Conservation (phyloP, 2,113 vertebrate genomes). For the Symphodus melops region DNA sequence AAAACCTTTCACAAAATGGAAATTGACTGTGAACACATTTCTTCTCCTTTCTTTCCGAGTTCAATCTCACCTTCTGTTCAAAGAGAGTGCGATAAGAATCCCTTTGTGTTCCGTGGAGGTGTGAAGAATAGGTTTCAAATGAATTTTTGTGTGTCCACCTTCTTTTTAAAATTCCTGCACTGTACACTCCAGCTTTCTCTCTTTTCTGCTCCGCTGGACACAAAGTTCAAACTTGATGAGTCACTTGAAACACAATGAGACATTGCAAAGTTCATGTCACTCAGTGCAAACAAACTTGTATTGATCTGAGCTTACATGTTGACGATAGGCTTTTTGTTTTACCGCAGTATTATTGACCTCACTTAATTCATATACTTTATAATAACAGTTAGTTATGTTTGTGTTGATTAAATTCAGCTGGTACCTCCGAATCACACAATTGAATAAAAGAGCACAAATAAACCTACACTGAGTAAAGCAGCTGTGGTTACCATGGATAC, state of each 20-base stretch:
- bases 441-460: too few species aligned
- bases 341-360: not conserved
- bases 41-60: not conserved
- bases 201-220: slow-evolving; percentile 1
- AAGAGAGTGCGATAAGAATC: not conserved
- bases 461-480: too few species aligned
- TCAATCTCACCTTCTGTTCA: not conserved
- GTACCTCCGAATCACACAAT: too few species aligned
- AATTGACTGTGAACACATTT: not conserved
- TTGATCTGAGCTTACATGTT: not conserved
- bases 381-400: too few species aligned
- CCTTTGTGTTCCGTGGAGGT: slow-evolving; percentile 9
- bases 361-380: too few species aligned
- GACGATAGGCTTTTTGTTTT: not conserved
- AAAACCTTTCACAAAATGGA: not conserved
- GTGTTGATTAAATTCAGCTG: too few species aligned
- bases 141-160: not conserved
- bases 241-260: slow-evolving; percentile 3
- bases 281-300: too few species aligned
- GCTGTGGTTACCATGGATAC: too few species aligned
- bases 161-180: not conserved
- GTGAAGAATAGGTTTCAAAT: not conserved
- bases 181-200: not conserved
- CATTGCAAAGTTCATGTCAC: not conserved
- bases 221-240: not conserved